Conservation (phyloP, 2,888 invertebrate species). For the Geophilus truncorum region DNA sequence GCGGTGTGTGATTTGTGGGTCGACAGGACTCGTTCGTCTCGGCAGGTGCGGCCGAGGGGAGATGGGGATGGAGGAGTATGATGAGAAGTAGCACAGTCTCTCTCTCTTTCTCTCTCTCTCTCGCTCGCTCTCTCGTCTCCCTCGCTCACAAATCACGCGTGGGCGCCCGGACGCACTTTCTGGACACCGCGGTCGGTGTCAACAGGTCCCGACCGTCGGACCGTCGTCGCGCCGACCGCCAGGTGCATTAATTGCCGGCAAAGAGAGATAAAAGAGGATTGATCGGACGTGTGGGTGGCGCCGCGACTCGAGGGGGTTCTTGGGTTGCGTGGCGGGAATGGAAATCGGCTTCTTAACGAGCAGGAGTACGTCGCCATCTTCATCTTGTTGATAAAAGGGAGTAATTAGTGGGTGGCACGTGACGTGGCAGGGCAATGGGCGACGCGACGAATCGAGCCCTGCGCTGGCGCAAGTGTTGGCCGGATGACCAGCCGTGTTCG, state of each 20-base stretch:
- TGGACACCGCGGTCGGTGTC: not conserved
- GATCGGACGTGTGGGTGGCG: constrained; percentile 7
- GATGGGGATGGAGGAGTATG: constrained; percentile 8
- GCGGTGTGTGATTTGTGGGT: constrained; percentile 27
- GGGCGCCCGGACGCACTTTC: not conserved
- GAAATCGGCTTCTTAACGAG: constrained; percentile 8
- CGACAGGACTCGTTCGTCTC: constrained; percentile 27
- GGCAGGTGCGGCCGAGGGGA: constrained; percentile 20
- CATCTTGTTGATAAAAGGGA: constrained; percentile 27
- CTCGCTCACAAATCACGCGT: not conserved
- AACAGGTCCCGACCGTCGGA: not conserved
- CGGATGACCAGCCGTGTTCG: constrained; percentile 28
- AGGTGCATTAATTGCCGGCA: constrained; percentile 15
- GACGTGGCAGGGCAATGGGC: constrained; percentile 24
- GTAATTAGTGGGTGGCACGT: constrained; percentile 27
- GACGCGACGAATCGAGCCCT: constrained; percentile 15
- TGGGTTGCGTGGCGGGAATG: not conserved
- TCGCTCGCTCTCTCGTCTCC: no score
- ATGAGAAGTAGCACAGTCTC: constrained; percentile 21
- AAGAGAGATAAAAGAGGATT: not conserved
- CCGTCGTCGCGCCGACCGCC: not conserved
- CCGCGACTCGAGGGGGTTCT: not conserved
- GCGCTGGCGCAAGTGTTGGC: not conserved
- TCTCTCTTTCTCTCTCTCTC: no score
- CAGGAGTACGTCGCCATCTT: constrained; percentile 2